Evolutionary conservation across 1,140 invertebrate species (phyloP).

Genomic region (Brachionus manjavacas): DNA sequence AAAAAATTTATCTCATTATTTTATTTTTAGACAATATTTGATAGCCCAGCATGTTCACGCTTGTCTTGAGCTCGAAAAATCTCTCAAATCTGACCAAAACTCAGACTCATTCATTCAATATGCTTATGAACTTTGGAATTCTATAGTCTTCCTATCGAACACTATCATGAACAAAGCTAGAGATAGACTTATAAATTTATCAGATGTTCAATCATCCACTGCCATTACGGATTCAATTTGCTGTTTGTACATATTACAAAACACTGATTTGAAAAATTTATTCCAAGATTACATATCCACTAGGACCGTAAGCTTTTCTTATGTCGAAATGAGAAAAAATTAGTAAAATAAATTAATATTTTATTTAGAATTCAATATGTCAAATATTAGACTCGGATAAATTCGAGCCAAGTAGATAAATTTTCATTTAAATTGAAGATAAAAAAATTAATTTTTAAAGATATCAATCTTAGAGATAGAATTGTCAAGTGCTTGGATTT

Average conservation of each 20-base stretch:
- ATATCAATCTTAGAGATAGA: not conserved
- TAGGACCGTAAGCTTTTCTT: not conserved
- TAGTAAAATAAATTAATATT: not conserved
- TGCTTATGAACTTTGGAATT: conserved; percentile 32
- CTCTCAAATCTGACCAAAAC: not conserved
- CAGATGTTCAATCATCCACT: not conserved
- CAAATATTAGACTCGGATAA: not conserved
- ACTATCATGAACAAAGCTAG: conserved; percentile 19
- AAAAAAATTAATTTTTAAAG: not conserved
- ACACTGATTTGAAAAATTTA: not conserved
- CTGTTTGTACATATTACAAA: not conserved
- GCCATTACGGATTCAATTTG: not conserved
- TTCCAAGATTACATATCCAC: conserved; percentile 30
- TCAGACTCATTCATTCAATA: conserved; percentile 6
- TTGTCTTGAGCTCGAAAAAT: conserved; percentile 19
- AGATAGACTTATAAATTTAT: not conserved
- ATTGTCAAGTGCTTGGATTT: not conserved
- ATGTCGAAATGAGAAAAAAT: not conserved
- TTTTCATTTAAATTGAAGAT: not conserved
- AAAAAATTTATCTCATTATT: not conserved
- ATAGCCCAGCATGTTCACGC: conserved; percentile 21
- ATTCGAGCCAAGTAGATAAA: not conserved
- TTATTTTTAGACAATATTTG: conserved; percentile 29
- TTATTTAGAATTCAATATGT: not conserved
- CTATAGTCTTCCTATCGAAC: conserved; percentile 24